Evolutionary conservation across 2,113 vertebrate species (phyloP).

Genomic region (Pionites leucogaster): DNA sequence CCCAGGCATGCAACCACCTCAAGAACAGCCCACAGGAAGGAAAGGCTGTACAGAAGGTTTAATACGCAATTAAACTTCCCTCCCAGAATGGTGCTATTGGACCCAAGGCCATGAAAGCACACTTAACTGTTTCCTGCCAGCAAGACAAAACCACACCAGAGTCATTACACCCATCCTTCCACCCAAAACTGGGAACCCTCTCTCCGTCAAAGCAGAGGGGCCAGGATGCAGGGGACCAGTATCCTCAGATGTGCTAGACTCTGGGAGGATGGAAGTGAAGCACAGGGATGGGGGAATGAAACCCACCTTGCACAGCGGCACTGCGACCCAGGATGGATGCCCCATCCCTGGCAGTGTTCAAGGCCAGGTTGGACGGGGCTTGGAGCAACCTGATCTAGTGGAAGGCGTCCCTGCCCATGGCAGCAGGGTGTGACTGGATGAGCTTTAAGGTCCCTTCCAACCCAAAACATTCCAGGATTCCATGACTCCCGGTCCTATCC

Average conservation of each 20-base stretch:
- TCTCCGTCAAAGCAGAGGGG: background rate
- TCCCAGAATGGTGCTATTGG: accelerated
- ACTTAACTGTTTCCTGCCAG: background rate
- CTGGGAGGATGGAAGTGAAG: background rate
- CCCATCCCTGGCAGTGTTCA: background rate
- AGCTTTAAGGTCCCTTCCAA: background rate
- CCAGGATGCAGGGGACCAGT: background rate
- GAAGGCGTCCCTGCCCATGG: background rate
- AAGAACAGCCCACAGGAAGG: background rate
- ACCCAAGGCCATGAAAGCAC: background rate
- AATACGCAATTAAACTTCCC: background rate
- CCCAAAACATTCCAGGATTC: background rate
- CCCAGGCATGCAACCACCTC: background rate
- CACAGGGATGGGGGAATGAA: background rate
- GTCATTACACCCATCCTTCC: background rate
- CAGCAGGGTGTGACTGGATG: background rate
- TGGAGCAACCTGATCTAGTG: background rate
- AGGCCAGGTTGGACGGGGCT: background rate
- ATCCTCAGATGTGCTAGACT: background rate
- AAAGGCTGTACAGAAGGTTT: background rate
- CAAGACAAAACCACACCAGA: background rate
- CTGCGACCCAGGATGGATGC: background rate
- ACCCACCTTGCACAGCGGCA: background rate
- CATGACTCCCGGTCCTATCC: background rate
- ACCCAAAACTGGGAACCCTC: background rate